Percentiles rank a stretch among this genome's conserved stretches.
These are phyloP conservation scores for Zosterops lateralis DNA, from an alignment of 2,113 vertebrate species.

Conservation along the genomic window DNA sequence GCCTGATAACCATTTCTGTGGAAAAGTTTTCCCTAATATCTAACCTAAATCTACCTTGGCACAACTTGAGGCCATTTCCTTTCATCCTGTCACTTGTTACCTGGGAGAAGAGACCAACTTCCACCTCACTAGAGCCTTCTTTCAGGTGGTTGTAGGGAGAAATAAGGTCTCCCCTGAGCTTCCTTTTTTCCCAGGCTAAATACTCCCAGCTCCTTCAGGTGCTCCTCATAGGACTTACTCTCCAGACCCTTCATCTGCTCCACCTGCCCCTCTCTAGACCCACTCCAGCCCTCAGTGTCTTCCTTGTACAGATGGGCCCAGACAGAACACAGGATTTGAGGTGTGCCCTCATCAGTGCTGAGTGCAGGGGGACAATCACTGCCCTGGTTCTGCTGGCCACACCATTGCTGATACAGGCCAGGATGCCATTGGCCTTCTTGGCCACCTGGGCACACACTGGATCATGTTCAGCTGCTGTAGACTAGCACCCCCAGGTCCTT, in stretches of 20 bases:
- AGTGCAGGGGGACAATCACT: not conserved
- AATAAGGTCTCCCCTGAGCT: not conserved
- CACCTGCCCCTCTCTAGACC: rapidly evolving
- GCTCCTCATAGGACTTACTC: not conserved
- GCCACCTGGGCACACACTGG: not conserved
- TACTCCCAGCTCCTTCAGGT: not conserved
- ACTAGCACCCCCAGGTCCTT: not conserved
- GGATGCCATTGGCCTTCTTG: not conserved
- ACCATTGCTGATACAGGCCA: not conserved
- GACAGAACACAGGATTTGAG: not conserved
- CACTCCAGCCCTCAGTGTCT: rapidly evolving
- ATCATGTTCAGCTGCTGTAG: not conserved
- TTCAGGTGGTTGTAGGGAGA: not conserved
- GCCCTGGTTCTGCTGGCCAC: not conserved
- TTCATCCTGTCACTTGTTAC: not conserved
- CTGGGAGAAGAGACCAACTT: not conserved
- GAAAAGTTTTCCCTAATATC: not conserved
- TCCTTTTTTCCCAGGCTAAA: not conserved
- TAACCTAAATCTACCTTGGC: not conserved
- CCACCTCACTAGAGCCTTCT: not conserved
- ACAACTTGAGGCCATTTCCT: not conserved
- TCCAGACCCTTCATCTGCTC: not conserved
- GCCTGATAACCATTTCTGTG: not conserved
- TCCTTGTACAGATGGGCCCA: not conserved
- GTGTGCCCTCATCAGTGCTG: not conserved